Evolutionary conservation across 1,140 invertebrate genomes (phyloP), one percentile per base, ranked within the genome.

Genomic region (Ips nitidus): DNA sequence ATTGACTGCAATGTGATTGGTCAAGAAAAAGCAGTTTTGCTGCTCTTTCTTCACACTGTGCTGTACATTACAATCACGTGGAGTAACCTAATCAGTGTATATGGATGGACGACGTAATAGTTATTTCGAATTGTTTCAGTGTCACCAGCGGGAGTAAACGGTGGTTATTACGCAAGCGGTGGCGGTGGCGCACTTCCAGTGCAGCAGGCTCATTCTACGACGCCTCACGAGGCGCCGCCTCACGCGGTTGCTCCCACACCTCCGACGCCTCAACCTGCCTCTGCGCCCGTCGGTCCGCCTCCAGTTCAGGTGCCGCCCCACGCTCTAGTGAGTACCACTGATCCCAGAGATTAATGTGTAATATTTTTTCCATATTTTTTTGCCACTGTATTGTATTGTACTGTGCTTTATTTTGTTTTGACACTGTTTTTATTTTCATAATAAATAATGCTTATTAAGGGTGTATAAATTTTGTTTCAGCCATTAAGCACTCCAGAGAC

Each of bases 151-250:
- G 87, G 87, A 77, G 86, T 88, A 81, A 88, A 89, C 81, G 87
- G 87, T 77, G 88, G 89, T 76, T 90, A 89, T 82, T 90, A 90
- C 81, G 84, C 86, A 78, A 88, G 87, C 78, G 83, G 85, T 76
- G 88, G 87, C 77, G 83, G 85, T 76, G 88, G 87, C 78, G 82
- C 86, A 75, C 82, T 89, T 74, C 86, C 87, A 52, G 86, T 88
- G 69, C 89, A 91, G 83, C 89, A 90, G 82, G 89, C 89, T 69
- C 89, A 90, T 80, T 90, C 88, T 75, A 90, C 89, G 76, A 91
- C 89, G 74, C 87, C 89, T 73, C 89, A 90, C 80, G 89, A 91
- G 82, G 86, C 85, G 78, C 83, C 85, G 78, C 83, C 86, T 79
- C 84, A 86, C 80, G 78, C 77, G 72, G 81, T 80, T 55, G 81